Percentiles rank a stretch among this genome's conserved stretches.
Conservation (phyloP, 2,888 invertebrate genomes). For the Hypselothyrea guttata region DNA sequence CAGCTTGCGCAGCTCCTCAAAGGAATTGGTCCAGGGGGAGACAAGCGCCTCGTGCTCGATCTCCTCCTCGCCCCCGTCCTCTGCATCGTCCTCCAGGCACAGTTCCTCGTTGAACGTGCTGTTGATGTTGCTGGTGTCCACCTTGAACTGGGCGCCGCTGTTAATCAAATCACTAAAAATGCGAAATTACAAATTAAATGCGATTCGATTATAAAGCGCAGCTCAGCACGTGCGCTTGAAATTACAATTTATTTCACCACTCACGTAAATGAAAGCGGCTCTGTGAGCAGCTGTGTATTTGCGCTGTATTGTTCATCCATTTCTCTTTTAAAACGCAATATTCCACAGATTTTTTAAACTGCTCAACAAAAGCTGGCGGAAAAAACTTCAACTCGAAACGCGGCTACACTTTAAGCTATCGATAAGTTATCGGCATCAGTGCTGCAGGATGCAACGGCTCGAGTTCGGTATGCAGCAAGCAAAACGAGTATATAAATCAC, state of each 20-base stretch:
- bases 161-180: conserved; percentile 40
- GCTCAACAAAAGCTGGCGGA: no score
- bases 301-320: conserved; percentile 27
- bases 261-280: conserved; percentile 50
- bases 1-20: conserved; percentile 71
- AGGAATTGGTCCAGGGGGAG: conserved; percentile 80
- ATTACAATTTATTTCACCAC: no score
- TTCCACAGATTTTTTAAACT: not conserved
- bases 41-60: conserved; percentile 43
- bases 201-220: no score
- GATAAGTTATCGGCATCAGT: no score
- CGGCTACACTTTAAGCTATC: no score
- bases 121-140: conserved; percentile 67
- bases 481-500: no score
- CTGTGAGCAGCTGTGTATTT: conserved; percentile 41
- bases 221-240: no score
- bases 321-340: not conserved
- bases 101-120: conserved; percentile 67
- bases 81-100: conserved; percentile 63
- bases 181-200: no score
- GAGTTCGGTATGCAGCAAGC: no score
- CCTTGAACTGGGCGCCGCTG: conserved; percentile 72
- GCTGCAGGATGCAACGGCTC: no score
- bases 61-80: conserved; percentile 37
- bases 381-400: no score